phyloP scores from a whole-genome alignment of 2,113 vertebrate species.

The Oryzias javanicus region DNA sequence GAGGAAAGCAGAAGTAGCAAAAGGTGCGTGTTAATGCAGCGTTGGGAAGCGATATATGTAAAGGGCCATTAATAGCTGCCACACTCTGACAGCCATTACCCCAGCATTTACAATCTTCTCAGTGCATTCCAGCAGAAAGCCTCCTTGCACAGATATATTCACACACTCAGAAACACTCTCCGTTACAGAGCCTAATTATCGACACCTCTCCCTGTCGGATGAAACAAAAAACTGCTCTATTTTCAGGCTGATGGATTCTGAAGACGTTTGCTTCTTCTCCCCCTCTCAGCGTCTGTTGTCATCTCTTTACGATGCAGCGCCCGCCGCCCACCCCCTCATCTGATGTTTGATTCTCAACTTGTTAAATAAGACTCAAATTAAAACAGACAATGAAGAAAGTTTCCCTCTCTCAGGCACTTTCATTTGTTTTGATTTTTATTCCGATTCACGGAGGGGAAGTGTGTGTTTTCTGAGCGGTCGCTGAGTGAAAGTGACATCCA shows the following conservation, averaged over 20 bases:
- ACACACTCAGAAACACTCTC: conserved; percentile 41
- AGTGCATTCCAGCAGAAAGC: conserved; percentile 87
- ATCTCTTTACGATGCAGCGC: conserved; percentile 46
- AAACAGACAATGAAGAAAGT: conserved; percentile 80
- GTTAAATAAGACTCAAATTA: conserved; percentile 83
- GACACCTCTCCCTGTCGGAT: conserved; percentile 85
- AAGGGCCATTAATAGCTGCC: conserved; percentile 99
- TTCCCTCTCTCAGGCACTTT: conserved; percentile 64
- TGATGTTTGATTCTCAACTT: conserved; percentile 73
- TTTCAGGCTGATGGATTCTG: conserved; percentile 79
- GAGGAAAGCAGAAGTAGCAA: conserved; percentile 11
- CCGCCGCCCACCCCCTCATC: conserved; percentile 52
- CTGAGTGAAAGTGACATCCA: conserved; percentile 50
- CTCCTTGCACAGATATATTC: conserved; percentile 43
- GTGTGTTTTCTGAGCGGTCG: conserved; percentile 18
- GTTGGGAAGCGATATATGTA: conserved; percentile 77
- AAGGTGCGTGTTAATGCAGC: conserved; percentile 49
- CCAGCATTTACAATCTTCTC: conserved; percentile 94
- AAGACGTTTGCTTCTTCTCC: conserved; percentile 66
- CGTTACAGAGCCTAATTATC: conserved; percentile 94
- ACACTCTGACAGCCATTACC: conserved; percentile 95
- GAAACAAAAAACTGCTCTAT: conserved; percentile 81
- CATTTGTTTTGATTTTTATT: conserved; percentile 75
- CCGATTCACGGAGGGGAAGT: conserved; percentile 47
- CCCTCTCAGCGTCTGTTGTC: conserved; percentile 72